Base-by-base conservation (phyloP, 2,797 vertebrate species). In the Rhinella marina region DNA sequence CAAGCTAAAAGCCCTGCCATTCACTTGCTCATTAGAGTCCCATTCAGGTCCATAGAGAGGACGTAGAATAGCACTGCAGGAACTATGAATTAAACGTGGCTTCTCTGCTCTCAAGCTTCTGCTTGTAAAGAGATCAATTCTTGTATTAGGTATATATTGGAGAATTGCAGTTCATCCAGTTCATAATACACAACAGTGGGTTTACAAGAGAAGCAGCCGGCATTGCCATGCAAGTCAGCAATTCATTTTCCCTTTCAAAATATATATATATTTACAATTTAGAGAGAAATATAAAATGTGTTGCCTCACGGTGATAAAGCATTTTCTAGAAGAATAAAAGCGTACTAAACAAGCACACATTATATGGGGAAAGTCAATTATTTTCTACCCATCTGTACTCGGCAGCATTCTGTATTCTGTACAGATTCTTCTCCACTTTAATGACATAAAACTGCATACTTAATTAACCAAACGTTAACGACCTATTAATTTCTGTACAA, bases 371-470 rank as follows among this genome's bases (percentile, higher is more conserved):
- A 54, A 52, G 23, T 54, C 73, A 77, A 12, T 75, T 52, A 50
- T 77, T 77, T 77, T 50, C 32, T 23, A 50, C 72, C 72, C 19
- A 75, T 75, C 72, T 75, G 72, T 50, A 50, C 50, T 75, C 32
- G 5, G 72, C 19, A 75, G 68, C 48, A 52, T 54, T n/a, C 25
- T 25, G 1, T 25, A 77, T 14, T 77, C 23, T 2, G 41, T 52
- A 54, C 5, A 10, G 7, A 52, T n/a, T 76, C 73, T 76, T n/a
- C 23, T 54, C 50, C 48, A 77, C 48, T n/a, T 25, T 54, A 54
- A 54, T 54, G 73, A 50, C 73, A 77, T 77, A 13, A n/a, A 54
- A 13, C 13, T 6, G 5, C 11, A 52, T n/a, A 77, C 73, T 16
- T 54, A 54, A 76, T 76, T 50, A 76, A 50, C 41, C 41, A 76